Evolutionary conservation across 2,888 invertebrate species (phyloP).

Genomic region (Erpobdella octoculata): DNA sequence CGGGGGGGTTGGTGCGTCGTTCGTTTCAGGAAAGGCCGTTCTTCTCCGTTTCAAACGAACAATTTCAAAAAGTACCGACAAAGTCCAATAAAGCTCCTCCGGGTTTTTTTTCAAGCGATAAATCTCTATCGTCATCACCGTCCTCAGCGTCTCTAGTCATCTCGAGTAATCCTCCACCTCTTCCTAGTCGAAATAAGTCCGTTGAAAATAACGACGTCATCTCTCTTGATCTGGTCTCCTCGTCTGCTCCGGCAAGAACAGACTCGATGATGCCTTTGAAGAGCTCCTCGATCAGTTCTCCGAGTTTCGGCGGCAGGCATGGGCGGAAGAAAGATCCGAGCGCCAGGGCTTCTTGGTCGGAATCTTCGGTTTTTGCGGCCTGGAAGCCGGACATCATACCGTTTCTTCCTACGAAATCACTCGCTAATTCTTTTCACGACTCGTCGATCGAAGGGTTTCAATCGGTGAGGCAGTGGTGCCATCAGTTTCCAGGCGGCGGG

Average conservation of each 20-base stretch:
- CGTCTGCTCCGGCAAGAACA: too few relatives aligned
- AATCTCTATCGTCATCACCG: too few relatives aligned
- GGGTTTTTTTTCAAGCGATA: neutral
- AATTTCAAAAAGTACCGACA: conserved; percentile 8
- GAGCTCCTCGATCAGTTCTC: neutral
- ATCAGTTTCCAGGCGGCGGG: neutral
- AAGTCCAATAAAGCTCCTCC: neutral
- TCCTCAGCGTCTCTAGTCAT: too few relatives aligned
- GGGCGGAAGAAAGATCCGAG: neutral
- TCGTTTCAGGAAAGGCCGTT: conserved; percentile 8
- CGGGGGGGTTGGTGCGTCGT: neutral
- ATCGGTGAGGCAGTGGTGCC: conserved; percentile 14
- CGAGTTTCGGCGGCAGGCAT: neutral
- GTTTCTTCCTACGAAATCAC: neutral
- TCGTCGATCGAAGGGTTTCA: neutral
- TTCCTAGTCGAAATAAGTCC: neutral
- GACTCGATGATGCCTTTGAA: too few relatives aligned
- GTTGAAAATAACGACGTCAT: neutral
- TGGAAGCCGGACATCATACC: neutral
- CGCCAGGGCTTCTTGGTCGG: neutral
- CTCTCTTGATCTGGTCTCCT: neutral
- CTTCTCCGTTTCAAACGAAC: conserved; percentile 24
- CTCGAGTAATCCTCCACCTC: too few relatives aligned
- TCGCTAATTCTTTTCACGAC: neutral
- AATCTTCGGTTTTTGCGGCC: neutral